A percentile compares a stretch with the other conserved stretches of the same genome.
Evolutionary conservation across 2,888 invertebrate genomes (phyloP).

Genomic region (Taphrorychus bicolor): DNA sequence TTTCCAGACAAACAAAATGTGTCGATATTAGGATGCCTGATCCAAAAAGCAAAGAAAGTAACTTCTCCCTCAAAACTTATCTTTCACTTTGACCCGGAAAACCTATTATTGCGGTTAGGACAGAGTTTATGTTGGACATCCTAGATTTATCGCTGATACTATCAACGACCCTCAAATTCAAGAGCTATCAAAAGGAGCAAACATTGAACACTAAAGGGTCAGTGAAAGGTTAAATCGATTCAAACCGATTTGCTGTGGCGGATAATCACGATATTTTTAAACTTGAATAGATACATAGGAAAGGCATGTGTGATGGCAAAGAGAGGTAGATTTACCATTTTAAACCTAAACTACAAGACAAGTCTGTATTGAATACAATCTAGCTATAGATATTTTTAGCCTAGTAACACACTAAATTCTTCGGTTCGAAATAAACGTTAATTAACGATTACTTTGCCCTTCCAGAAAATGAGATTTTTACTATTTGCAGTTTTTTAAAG

Average conservation of each 20-base stretch:
- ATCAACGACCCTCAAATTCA: constrained; percentile 7
- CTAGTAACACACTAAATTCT: no score
- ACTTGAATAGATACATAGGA: neutral
- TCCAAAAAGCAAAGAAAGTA: no score
- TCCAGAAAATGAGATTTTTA: no score
- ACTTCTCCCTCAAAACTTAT: no score
- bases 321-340: neutral
- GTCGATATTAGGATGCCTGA: no score
- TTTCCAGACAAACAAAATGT: no score
- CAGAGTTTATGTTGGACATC: neutral
- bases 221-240: constrained; percentile 26
- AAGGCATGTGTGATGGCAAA: neutral
- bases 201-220: constrained; percentile 24
- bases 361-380: no score
- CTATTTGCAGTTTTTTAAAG: no score
- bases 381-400: no score
- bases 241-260: neutral
- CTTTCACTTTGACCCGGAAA: neutral
- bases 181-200: constrained; percentile 11
- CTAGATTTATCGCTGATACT: constrained; percentile 24
- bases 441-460: no score
- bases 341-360: no score
- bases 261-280: neutral
- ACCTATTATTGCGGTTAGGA: neutral
- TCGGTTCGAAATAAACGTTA: no score